Conservation (phyloP, 2,888 invertebrate species). For the Euphydryas editha region DNA sequence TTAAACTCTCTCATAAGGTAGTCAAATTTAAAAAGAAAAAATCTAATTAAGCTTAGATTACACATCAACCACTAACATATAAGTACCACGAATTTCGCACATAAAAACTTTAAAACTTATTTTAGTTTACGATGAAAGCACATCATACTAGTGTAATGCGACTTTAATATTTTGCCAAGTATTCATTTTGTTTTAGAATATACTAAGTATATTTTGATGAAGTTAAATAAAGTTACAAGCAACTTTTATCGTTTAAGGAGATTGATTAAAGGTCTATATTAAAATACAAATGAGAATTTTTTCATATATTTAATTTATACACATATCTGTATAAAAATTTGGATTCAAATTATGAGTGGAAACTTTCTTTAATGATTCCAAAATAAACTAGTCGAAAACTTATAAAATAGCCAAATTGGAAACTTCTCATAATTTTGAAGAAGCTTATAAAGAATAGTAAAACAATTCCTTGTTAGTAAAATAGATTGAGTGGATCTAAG, state of each 20-base stretch:
- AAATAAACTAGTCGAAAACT: no score
- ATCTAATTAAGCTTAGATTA: background rate
- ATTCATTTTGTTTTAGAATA: slow-evolving; percentile 7
- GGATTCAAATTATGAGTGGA: no score
- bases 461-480: no score
- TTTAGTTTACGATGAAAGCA: background rate
- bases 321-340: no score
- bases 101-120: slow-evolving; percentile 8
- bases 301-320: no score
- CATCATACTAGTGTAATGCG: slow-evolving; percentile 4
- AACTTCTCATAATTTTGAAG: no score
- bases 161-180: slow-evolving; percentile 10
- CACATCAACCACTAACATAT: background rate
- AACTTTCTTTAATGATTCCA: no score
- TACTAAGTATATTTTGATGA: slow-evolving; percentile 3
- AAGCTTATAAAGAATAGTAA: no score
- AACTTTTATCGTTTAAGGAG: background rate
- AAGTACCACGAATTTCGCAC: slow-evolving; percentile 1
- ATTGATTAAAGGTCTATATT: background rate
- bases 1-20: no score
- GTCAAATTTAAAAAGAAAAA: no score
- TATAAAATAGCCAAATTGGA: no score
- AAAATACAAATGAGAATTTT: background rate
- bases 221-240: background rate
- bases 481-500: no score